Evolutionary conservation across 2,113 vertebrate species (phyloP), one percentile per base, ranked within the genome.

Genomic region (Nibea albiflora): DNA sequence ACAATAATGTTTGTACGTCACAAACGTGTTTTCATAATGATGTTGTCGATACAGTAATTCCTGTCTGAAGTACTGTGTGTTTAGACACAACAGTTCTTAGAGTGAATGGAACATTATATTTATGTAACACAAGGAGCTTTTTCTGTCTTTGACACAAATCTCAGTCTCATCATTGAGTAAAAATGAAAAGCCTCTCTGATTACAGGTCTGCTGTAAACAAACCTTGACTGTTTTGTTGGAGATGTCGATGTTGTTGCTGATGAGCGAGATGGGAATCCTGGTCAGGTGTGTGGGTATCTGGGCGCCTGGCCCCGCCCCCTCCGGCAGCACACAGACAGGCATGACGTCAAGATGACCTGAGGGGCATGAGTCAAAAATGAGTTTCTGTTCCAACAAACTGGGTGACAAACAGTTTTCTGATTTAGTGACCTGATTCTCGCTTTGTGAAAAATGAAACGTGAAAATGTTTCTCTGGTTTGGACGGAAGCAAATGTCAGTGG

Each of bases 201-300:
- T 15, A 60, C 16, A 15, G 11, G 2, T 4, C 2, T 9, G 52
- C 46, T 50, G 60, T 63, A 14, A 64, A 81, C 91, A n/a, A 52
- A 95, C 95, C 94, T 93, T 86, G n/a, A 95, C 73, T 5, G 42
- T 80, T 65, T 81, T 93, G 73, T 90, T 22, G 46, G 80, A 46
- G 53, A 12, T 84, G 74, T 95, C 87, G 1, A 63, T 77, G 22
- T 47, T 35, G 53, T 20, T 60, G 50, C 20, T 88, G 82, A 95
- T 85, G 46, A 77, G 39, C 2, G 65, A 22, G 62, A 95, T 70
- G 46, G 86, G 54, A 50, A 93, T 85, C 56, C 67, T 88, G 72
- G 79, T 88, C 35, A 93, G 85, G 68, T 92, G 85, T 5, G 70
- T 1, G 3, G 93, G 91, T 63, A 93, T 53, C 66, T 85, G 78